Evolutionary conservation across 2,113 vertebrate genomes (phyloP).

Genomic region (Choloepus hoffmanni): DNA sequence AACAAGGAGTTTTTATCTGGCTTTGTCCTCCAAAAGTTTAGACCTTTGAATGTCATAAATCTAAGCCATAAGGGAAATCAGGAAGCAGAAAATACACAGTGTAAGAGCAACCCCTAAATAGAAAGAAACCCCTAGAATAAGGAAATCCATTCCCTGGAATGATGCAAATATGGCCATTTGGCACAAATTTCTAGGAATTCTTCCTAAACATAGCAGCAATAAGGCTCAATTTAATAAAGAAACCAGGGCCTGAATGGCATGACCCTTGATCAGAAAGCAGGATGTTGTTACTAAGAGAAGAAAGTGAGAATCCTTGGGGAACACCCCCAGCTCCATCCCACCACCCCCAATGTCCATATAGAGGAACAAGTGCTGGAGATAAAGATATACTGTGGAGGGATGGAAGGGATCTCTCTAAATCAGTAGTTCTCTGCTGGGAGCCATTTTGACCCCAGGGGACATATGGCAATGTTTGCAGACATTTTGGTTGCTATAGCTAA

Average conservation of each 20-base stretch:
- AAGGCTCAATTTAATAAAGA: background rate
- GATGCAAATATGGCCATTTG: background rate
- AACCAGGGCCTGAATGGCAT: background rate
- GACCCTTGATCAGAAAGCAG: background rate
- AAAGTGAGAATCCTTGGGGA: background rate
- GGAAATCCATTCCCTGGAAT: background rate
- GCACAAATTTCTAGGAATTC: background rate
- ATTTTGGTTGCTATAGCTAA: background rate
- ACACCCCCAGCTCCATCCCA: background rate
- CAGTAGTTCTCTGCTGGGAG: background rate
- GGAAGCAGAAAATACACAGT: background rate
- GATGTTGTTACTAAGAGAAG: background rate
- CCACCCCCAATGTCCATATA: fast-evolving
- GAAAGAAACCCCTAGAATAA: background rate
- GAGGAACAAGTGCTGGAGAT: background rate
- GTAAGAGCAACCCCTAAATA: background rate
- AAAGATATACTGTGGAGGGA: background rate
- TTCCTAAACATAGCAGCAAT: background rate
- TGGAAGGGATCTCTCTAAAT: no score
- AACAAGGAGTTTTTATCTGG: background rate
- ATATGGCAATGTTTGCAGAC: background rate
- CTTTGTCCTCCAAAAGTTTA: constrained; percentile 20
- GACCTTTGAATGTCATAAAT: constrained; percentile 38
- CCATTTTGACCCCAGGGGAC: background rate
- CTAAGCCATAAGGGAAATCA: constrained; percentile 30